A percentile compares a stretch with the other conserved stretches of the same genome.
These are phyloP conservation scores for Orgyia antiqua DNA, from an alignment of 2,888 invertebrate species.

Conservation along the genomic window DNA sequence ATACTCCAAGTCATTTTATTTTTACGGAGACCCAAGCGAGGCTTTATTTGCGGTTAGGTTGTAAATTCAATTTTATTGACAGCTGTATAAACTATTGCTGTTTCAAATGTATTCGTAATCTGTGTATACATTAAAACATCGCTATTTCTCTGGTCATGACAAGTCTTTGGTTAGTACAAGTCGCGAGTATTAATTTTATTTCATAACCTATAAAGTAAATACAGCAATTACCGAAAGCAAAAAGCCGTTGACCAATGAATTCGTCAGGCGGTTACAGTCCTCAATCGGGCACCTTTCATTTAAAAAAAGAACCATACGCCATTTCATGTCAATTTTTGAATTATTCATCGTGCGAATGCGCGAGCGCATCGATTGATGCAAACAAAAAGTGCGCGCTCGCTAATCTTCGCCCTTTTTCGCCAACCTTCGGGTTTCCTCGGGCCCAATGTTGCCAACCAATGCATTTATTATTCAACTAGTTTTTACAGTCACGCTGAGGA, in stretches of 20 bases:
- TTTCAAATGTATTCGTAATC: conserved; percentile 18
- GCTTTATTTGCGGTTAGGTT: conserved; percentile 67
- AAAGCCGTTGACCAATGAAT: conserved; percentile 77
- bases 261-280: conserved; percentile 78
- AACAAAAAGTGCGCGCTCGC: conserved; percentile 74
- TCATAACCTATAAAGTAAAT: conserved; percentile 57
- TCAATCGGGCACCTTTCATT: conserved; percentile 78
- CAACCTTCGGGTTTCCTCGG: conserved; percentile 55
- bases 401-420: conserved; percentile 75
- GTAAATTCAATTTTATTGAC: conserved; percentile 55
- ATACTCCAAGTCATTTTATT: conserved; percentile 14
- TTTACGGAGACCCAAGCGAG: conserved; percentile 38
- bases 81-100: conserved; percentile 31
- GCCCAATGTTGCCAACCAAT: conserved; percentile 66
- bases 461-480: conserved; percentile 74
- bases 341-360: conserved; percentile 78
- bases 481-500: conserved; percentile 74
- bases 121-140: conserved; percentile 15
- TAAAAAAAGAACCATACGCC: conserved; percentile 77
- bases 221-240: conserved; percentile 69
- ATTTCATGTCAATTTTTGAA: conserved; percentile 79
- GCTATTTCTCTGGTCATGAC: conserved; percentile 11
- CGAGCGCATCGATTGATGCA: conserved; percentile 78
- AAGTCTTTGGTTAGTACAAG: conserved; percentile 8
- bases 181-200: conserved; percentile 33